Percentiles rank a stretch among this genome's conserved stretches.
Evolutionary conservation across 2,797 vertebrate species (phyloP).

Genomic region (Sandelia bainsii): DNA sequence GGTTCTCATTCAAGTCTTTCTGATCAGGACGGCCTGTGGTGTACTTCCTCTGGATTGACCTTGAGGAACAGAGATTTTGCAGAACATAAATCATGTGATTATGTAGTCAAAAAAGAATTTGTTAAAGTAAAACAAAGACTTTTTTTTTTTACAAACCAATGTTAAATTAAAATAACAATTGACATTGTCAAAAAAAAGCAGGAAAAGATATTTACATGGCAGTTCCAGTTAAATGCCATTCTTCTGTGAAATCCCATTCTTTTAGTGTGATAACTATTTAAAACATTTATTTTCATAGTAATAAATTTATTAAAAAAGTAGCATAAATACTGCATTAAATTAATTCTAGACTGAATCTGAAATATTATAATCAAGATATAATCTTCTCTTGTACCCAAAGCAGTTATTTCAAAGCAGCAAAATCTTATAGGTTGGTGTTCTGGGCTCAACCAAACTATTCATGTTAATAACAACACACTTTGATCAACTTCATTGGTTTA

Average conservation of each 20-base stretch:
- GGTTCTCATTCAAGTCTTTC: slow-evolving; percentile 97
- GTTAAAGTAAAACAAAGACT: neutral
- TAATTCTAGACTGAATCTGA: too few relatives aligned
- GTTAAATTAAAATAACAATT: neutral
- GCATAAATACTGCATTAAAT: too few relatives aligned
- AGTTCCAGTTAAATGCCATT: neutral
- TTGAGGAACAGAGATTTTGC: slow-evolving; percentile 49
- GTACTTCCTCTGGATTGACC: slow-evolving; percentile 97
- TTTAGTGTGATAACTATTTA: too few relatives aligned
- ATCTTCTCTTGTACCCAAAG: too few relatives aligned
- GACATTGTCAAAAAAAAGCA: neutral
- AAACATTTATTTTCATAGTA: too few relatives aligned
- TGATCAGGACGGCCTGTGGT: slow-evolving; percentile 96
- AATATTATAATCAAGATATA: too few relatives aligned
- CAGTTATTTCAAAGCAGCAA: too few relatives aligned
- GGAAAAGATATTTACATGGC: neutral
- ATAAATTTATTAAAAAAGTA: too few relatives aligned
- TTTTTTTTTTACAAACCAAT: neutral
- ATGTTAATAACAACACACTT: neutral
- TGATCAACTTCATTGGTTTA: too few relatives aligned
- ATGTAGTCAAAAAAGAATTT: neutral
- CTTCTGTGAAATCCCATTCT: neutral
- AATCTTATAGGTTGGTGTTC: neutral
- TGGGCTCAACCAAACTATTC: neutral
- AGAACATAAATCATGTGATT: neutral